A percentile compares a stretch with the other conserved stretches of the same genome.
Evolutionary conservation across 1,140 invertebrate genomes (phyloP).

Genomic region (Penaeus chinensis): DNA sequence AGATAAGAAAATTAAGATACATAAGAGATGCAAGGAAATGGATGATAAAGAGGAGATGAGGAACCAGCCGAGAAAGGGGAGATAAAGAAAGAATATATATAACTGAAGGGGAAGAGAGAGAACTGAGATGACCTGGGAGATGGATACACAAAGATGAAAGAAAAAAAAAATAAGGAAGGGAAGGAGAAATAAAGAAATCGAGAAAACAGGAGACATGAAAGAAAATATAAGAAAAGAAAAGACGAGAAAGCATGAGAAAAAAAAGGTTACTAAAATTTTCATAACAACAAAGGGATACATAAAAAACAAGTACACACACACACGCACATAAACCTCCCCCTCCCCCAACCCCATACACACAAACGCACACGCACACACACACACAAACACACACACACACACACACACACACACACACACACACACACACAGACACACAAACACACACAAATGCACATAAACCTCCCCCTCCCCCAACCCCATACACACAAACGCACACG

Average conservation of each 20-base stretch:
- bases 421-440: conserved; percentile 7
- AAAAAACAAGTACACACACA: no score
- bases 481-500: not conserved
- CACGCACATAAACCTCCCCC: no score
- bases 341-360: not conserved
- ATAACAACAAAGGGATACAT: no score
- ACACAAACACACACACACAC: not conserved
- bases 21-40: not conserved
- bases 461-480: no score
- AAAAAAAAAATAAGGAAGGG: not conserved
- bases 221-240: no score
- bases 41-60: not conserved
- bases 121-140: not conserved
- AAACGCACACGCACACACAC: not conserved
- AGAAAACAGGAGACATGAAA: not conserved
- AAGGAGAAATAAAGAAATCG: not conserved
- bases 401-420: not conserved
- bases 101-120: not conserved
- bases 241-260: no score
- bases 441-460: not conserved
- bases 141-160: not conserved
- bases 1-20: not conserved
- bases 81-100: not conserved
- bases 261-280: no score
- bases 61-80: not conserved